phyloP scores from a whole-genome alignment of 2,113 vertebrate species.

The Hippoglossus stenolepis region DNA sequence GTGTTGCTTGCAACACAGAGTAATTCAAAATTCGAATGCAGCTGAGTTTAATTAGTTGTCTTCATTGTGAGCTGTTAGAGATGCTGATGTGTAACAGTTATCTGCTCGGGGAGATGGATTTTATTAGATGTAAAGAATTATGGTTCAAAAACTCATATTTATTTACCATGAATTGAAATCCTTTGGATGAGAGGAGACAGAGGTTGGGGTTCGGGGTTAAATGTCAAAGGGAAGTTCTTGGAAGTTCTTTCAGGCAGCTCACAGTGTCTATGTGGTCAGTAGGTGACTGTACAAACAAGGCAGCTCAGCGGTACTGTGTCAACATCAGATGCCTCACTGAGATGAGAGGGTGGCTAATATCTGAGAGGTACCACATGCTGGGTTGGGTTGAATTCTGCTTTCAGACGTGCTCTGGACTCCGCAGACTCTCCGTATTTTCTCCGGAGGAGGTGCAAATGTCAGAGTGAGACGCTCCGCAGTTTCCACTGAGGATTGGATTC shows the following conservation, averaged over 20 bases:
- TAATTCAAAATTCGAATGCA: too few relatives aligned
- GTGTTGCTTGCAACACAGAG: neutral
- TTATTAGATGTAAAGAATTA: constrained; percentile 44
- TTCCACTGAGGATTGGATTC: too few relatives aligned
- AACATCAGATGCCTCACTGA: constrained; percentile 15
- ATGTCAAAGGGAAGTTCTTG: neutral
- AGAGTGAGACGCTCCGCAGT: too few relatives aligned
- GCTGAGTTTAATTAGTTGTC: neutral
- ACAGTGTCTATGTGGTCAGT: neutral
- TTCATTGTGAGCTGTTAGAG: neutral
- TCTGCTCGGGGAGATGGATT: constrained; percentile 21
- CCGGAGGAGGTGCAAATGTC: too few relatives aligned
- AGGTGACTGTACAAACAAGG: constrained; percentile 48
- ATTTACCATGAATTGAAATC: constrained; percentile 29
- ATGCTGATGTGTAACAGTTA: neutral
- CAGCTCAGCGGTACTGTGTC: constrained; percentile 22
- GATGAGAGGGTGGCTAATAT: constrained; percentile 22
- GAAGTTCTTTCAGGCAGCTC: neutral
- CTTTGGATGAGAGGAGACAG: constrained; percentile 35
- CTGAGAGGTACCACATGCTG: constrained; percentile 1
- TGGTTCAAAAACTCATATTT: constrained; percentile 20
- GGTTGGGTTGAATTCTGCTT: neutral
- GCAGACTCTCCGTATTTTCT: too few relatives aligned
- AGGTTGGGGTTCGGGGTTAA: neutral
- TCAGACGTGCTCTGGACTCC: too few relatives aligned